These are phyloP conservation scores for Drosophila tropicalis DNA, from an alignment of 1,140 invertebrate genomes.

Conservation along the genomic window DNA sequence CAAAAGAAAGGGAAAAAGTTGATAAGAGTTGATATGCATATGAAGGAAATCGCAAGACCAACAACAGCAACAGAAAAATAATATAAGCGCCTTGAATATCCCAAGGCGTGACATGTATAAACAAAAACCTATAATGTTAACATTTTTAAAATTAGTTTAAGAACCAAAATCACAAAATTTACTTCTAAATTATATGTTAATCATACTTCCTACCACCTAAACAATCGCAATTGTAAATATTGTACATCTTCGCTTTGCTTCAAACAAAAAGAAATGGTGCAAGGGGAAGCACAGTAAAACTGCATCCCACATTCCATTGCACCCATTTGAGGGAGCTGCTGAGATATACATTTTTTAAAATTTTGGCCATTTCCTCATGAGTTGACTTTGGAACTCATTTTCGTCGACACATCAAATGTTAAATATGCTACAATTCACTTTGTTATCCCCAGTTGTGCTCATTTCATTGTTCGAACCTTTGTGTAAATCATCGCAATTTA, in stretches of 20 bases:
- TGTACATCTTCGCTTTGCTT: constrained; percentile 7
- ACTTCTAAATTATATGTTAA: constrained; percentile 73
- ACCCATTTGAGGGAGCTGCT: neutral
- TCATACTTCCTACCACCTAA: constrained; percentile 49
- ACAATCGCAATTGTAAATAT: constrained; percentile 17
- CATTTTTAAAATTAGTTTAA: constrained; percentile 69
- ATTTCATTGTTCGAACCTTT: neutral
- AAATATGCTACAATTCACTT: constrained; percentile 23
- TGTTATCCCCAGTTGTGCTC: neutral
- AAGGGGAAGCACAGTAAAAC: constrained; percentile 40
- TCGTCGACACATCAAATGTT: neutral
- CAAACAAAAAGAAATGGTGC: neutral
- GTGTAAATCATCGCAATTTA: neutral
- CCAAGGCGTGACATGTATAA: constrained; percentile 27
- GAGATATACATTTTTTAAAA: neutral
- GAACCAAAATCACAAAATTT: constrained; percentile 48
- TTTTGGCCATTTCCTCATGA: constrained; percentile 35
- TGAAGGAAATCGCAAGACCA: neutral
- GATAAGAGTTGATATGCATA: neutral
- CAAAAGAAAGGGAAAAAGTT: neutral
- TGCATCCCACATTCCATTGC: constrained; percentile 28
- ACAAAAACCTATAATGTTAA: constrained; percentile 71
- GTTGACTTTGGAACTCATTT: neutral
- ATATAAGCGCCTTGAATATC: neutral
- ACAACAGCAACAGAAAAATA: constrained; percentile 16